A percentile compares a stretch with the other conserved stretches of the same genome.
Conservation (phyloP, 2,113 vertebrate species). For the Cichladusa arquata region DNA sequence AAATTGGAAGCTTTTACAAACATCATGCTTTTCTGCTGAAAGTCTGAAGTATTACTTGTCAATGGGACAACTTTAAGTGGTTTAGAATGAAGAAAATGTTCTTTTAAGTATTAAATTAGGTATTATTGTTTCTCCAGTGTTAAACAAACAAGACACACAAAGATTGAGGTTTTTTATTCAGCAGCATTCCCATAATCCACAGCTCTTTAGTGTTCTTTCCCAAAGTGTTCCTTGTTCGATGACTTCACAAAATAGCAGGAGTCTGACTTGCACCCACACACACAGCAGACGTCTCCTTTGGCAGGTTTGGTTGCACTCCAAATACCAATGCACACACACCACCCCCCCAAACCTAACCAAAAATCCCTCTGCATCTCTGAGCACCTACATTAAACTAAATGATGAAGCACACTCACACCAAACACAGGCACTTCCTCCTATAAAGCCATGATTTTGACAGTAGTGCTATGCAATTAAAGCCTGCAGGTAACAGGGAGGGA, state of each 20-base stretch:
- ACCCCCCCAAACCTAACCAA: fast-evolving
- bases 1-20: constrained; percentile 2
- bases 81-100: neutral
- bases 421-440: neutral
- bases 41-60: neutral
- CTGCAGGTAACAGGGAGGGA: neutral
- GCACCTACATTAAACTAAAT: fast-evolving
- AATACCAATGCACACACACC: neutral
- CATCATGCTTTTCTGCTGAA: neutral
- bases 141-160: neutral
- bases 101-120: neutral
- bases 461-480: fast-evolving
- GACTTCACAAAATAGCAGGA: neutral
- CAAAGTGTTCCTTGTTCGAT: neutral
- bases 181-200: fast-evolving
- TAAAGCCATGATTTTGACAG: neutral
- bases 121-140: neutral
- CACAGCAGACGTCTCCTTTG: neutral
- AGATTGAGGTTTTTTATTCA: neutral
- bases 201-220: neutral
- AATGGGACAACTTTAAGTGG: neutral
- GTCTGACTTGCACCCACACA: neutral
- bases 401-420: fast-evolving
- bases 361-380: neutral
- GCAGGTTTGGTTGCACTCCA: neutral